These are phyloP conservation scores for Boulengeromyrus knoepffleri DNA, from an alignment of 2,113 vertebrate species.

Conservation along the genomic window DNA sequence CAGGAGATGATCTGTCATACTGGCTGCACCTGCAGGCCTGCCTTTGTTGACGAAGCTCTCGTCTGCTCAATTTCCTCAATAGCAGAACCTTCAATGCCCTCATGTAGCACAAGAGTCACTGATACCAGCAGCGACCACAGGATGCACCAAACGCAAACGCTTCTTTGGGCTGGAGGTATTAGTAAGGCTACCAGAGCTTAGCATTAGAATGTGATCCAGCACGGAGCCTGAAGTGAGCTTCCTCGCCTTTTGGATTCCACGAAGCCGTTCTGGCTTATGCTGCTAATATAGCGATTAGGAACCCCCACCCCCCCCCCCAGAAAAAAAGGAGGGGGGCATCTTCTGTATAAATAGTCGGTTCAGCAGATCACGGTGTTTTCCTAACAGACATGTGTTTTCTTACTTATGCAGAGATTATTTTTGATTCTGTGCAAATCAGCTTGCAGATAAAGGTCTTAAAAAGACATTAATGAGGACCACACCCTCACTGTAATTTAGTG, in stretches of 20 bases:
- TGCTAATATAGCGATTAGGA: background rate
- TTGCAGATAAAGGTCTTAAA: background rate
- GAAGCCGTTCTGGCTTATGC: background rate
- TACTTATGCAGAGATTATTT: background rate
- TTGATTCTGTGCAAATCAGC: background rate
- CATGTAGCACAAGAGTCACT: background rate
- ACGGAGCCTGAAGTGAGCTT: background rate
- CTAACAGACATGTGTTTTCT: background rate
- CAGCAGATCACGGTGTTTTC: background rate
- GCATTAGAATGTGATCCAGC: background rate
- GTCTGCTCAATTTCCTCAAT: background rate
- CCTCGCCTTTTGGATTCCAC: background rate
- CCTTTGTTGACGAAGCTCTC: background rate
- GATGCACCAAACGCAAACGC: background rate
- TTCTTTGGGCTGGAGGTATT: background rate
- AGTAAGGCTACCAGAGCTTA: background rate
- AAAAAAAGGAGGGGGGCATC: background rate
- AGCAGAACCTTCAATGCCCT: background rate
- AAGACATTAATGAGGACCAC: background rate
- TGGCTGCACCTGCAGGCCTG: background rate
- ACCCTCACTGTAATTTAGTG: background rate
- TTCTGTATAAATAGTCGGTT: background rate
- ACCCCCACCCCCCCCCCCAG: background rate
- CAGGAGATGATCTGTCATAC: background rate
- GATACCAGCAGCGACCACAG: background rate